Percentiles rank a stretch among this genome's conserved stretches.
These are phyloP conservation scores for Micrasema longulum DNA, from an alignment of 1,140 invertebrate genomes.

Conservation along the genomic window DNA sequence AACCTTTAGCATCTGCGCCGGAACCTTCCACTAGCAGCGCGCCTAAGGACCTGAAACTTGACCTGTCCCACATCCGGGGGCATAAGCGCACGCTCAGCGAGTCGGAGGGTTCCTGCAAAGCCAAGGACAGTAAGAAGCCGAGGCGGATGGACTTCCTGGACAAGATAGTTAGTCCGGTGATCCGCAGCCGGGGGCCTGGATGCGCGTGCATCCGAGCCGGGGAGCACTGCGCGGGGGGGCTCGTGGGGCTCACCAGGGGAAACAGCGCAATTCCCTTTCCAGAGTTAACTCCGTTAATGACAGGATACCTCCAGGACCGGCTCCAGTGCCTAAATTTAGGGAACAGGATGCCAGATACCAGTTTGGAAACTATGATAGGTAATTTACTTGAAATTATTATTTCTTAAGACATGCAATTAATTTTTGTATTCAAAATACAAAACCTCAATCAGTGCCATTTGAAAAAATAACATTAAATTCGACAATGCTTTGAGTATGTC, in stretches of 20 bases:
- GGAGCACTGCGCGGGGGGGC: constrained; percentile 48
- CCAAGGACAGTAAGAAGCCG: constrained; percentile 70
- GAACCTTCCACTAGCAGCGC: constrained; percentile 27
- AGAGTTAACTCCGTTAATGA: constrained; percentile 56
- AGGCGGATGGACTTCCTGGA: constrained; percentile 79
- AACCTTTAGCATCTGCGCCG: constrained; percentile 11
- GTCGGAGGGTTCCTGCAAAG: constrained; percentile 64
- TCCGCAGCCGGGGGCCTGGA: constrained; percentile 88
- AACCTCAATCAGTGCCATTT: too few relatives aligned
- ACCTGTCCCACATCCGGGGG: constrained; percentile 47
- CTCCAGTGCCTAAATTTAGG: constrained; percentile 77
- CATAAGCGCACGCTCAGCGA: constrained; percentile 65
- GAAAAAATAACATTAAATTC: too few relatives aligned
- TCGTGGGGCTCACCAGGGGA: constrained; percentile 58
- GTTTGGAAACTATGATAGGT: constrained; percentile 96
- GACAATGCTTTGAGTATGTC: too few relatives aligned
- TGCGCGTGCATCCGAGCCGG: constrained; percentile 59
- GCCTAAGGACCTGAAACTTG: constrained; percentile 38
- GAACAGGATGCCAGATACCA: constrained; percentile 84
- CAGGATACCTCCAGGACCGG: constrained; percentile 56
- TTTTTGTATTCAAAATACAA: too few relatives aligned
- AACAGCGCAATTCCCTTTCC: constrained; percentile 59
- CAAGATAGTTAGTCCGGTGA: constrained; percentile 93
- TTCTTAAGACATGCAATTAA: too few relatives aligned
- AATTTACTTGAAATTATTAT: constrained; percentile 38